Percentiles rank a stretch among this genome's conserved stretches.
phyloP scores from a whole-genome alignment of 1,140 invertebrate genomes.

The Ips typographus region DNA sequence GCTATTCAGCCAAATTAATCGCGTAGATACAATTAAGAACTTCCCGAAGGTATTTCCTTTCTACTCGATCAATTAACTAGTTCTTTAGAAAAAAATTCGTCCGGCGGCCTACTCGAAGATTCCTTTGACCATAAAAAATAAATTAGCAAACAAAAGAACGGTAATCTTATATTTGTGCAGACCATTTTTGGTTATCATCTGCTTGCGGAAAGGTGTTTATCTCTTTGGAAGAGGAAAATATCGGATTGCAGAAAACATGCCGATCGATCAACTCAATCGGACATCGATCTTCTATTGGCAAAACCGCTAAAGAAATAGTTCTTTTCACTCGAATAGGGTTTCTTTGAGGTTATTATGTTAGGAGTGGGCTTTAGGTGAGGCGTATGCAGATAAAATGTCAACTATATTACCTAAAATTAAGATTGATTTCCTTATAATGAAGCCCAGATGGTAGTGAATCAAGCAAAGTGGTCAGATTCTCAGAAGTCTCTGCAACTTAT shows the following conservation, averaged over 20 bases:
- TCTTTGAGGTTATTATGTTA: not conserved
- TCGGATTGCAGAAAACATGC: constrained; percentile 9
- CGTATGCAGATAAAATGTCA: constrained; percentile 9
- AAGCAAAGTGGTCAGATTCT: too few relatives aligned
- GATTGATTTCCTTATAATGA: not conserved
- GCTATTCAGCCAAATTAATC: constrained; percentile 31
- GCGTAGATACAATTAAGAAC: constrained; percentile 19
- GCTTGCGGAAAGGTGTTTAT: not conserved
- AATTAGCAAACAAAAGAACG: constrained; percentile 4
- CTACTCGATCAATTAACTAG: constrained; percentile 4
- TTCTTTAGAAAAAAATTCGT: not conserved
- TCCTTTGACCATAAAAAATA: constrained; percentile 6
- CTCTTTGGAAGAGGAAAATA: not conserved
- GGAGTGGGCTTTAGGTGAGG: not conserved
- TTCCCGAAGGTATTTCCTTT: constrained; percentile 18
- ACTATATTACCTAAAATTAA: not conserved
- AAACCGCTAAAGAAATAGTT: not conserved
- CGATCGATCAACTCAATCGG: constrained; percentile 9
- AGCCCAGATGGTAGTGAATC: too few relatives aligned
- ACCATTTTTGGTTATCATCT: constrained; percentile 4
- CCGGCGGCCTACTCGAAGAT: not conserved
- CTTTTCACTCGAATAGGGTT: not conserved
- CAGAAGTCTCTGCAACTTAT: too few relatives aligned
- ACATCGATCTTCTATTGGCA: constrained; percentile 9
- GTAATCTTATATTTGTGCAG: not conserved